These are phyloP conservation scores for Cirrhinus mrigala DNA, from an alignment of 2,797 vertebrate genomes.

Conservation along the genomic window DNA sequence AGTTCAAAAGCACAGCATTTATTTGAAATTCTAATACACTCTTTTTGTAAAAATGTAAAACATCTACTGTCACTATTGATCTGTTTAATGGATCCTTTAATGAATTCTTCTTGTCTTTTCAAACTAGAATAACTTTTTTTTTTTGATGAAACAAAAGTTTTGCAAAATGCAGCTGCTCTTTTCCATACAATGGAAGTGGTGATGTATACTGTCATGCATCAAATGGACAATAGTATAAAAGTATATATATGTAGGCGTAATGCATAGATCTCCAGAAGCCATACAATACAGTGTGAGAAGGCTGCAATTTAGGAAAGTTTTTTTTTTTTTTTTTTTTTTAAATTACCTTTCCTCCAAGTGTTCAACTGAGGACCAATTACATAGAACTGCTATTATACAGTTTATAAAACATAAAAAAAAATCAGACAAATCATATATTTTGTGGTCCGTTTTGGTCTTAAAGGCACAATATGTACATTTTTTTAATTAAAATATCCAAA, in stretches of 20 bases:
- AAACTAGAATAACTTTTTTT: not conserved
- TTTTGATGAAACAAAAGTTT: not conserved
- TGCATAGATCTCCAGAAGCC: not conserved
- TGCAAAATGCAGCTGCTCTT: not conserved
- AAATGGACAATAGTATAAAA: not conserved
- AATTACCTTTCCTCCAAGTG: no score
- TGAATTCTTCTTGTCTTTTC: not conserved
- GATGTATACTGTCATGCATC: not conserved
- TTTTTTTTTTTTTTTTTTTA: no score
- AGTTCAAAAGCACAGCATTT: not conserved
- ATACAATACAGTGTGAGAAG: not conserved
- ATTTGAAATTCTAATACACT: not conserved
- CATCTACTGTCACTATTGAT: not conserved
- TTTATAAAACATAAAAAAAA: no score
- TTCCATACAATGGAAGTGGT: not conserved
- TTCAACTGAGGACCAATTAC: not conserved
- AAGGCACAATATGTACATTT: no score
- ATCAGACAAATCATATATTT: not conserved
- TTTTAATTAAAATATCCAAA: no score
- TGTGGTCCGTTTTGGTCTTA: not conserved
- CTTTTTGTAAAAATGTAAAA: no score
- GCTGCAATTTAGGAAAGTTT: not conserved
- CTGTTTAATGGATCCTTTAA: not conserved
- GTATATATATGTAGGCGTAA: not conserved
- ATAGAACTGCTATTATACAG: not conserved